phyloP scores from a whole-genome alignment of 2,888 invertebrate species.

The Allophyes oxyacanthae region DNA sequence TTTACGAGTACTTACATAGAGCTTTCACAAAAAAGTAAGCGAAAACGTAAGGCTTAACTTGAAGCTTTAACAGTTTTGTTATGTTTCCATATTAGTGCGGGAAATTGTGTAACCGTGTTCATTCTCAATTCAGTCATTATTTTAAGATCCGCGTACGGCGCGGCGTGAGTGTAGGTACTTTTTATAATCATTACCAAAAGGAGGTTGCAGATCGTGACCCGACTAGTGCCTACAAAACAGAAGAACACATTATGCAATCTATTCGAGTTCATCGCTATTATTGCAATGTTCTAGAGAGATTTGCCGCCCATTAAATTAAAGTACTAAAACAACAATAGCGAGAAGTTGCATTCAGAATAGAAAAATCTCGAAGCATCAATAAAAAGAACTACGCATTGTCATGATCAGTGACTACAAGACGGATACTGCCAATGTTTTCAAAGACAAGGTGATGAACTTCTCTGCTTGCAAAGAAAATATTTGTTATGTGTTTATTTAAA shows the following conservation, averaged over 20 bases:
- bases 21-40: background rate
- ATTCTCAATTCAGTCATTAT: constrained; percentile 27
- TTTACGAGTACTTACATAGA: background rate
- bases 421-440: constrained; percentile 20
- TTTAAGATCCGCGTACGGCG: constrained; percentile 17
- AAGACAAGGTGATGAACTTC: background rate
- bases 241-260: constrained; percentile 54
- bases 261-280: constrained; percentile 52
- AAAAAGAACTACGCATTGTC: constrained; percentile 56
- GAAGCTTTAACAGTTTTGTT: constrained; percentile 12
- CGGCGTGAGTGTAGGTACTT: constrained; percentile 25
- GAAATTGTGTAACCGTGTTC: constrained; percentile 37
- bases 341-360: constrained; percentile 41
- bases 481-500: too few relatives aligned
- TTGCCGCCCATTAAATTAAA: constrained; percentile 38
- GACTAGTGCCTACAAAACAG: constrained; percentile 41
- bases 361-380: constrained; percentile 36
- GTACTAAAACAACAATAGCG: constrained; percentile 53
- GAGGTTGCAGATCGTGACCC: constrained; percentile 52
- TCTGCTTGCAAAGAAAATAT: background rate
- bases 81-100: constrained; percentile 21
- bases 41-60: background rate
- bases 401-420: constrained; percentile 21
- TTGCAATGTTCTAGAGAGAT: constrained; percentile 49
- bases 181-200: constrained; percentile 44